Evolutionary conservation across 2,888 invertebrate genomes (phyloP), one percentile per base, ranked within the genome.

Genomic region (Gymnocheta viridis): DNA sequence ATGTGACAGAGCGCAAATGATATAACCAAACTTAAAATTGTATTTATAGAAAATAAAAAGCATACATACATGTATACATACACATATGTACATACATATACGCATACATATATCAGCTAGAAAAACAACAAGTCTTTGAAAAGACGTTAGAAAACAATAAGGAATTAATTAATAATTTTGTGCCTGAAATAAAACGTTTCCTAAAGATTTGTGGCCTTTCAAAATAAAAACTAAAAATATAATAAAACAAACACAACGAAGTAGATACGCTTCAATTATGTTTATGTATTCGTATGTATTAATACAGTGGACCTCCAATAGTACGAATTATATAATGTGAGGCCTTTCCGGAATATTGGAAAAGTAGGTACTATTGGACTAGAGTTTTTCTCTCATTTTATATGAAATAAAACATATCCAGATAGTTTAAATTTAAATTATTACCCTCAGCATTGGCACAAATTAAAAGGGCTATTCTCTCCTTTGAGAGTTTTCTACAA

Each of bases 131-230:
- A 38, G 19, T 32, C 22, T 35, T 38, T 35, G 24, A 14, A 10
- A 51, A 69, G 29, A 38, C 69, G 2, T 56, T 29, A 14, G 41
- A 72, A 73, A 51, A 41, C 51, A 74, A 62, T 19, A 77, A 58
- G 58, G 47, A 77, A 77, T 67, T 67, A 76, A 76, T 66, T 76
- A 58, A 58, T 35, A 76, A 66, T 76, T n/a, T 66, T 76, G 32
- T 64, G 32, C 9, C 19, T n/a, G 7, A 47, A 64, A 29, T 64
- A 38, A 19, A 35, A 29, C 17, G 2, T 54, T 76, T 66, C 32
- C 32, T 12, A 32, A 64, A 60, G 47, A 72, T 60, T 73, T 47
- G 49, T 73, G 72, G 32, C 29, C 6, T 35, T 60, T 47, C 12
- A 32, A 47, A 72, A 44, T 24, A 58, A 41, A 56, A 24, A 22